Base-by-base conservation (phyloP, 2,888 invertebrate genomes). In the Trisateles emortualis region DNA sequence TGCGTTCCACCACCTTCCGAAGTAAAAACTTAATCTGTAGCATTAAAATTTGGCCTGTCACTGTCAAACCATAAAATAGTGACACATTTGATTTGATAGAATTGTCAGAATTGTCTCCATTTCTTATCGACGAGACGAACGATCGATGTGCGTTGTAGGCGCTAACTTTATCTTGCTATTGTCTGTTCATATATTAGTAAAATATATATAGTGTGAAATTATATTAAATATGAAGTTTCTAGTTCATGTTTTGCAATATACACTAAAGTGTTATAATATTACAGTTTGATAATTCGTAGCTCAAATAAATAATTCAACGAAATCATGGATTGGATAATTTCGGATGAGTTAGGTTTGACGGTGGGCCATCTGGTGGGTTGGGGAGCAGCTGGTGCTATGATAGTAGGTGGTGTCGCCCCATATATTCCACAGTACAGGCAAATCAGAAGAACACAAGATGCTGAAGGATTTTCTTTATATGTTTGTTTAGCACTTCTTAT, bases 341-440 rank as follows among this genome's bases (percentile, higher is more conserved):
- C 95, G 72, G 96, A 96, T 82, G 96, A 96, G 79, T 85, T 96
- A 79, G 95, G 96, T 51, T 87, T 96, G 44, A 96, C 96, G 11
- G 94, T 97, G 62, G 95, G 96, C 45, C 95, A 96, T 79, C 87
- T 97, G 57, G 95, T 96, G 29, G 95, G 96, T 54, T 97, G 96
- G 95, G 93, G 95, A 50, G 96, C 97, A 69, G 96, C 97, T 59
- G 95, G 95, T 53, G 97, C 97, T 61, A 99, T 99, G 97, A 96
- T 99, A 59, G 95, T 99, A 74, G 99, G 99, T 48, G 99, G 99
- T 70, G 96, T 98, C 33, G 95, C 98, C 60, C 99, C 99, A 19
- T 99, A 98, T 81, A 96, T 99, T 73, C 99, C 99, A 30, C 99
- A 99, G 82, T 99, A 99, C 83, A 94, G 95, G 70, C 98, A 99